Conservation (phyloP, 2,888 invertebrate species). For the Chloroclysta siterata region DNA sequence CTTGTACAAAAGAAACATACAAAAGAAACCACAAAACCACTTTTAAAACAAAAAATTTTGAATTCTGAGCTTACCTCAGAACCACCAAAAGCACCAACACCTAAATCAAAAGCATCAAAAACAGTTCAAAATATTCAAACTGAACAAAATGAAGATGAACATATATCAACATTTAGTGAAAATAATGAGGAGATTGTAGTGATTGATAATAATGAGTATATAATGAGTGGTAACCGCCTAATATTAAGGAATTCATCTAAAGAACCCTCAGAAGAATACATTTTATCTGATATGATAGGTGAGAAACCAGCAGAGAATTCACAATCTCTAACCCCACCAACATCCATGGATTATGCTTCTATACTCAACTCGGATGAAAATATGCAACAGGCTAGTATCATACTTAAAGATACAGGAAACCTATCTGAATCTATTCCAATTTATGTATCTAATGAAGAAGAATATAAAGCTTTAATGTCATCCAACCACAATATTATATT, state of each 20-base stretch:
- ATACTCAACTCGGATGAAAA: constrained; percentile 53
- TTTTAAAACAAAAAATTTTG: constrained; percentile 70
- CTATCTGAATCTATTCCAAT: constrained; percentile 76
- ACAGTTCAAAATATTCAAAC: constrained; percentile 45
- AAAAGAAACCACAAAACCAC: constrained; percentile 44
- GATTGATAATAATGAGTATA: constrained; percentile 86
- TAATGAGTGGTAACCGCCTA: constrained; percentile 74
- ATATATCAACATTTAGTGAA: constrained; percentile 43
- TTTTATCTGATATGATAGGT: constrained; percentile 58
- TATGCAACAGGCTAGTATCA: constrained; percentile 56
- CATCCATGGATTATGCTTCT: constrained; percentile 62
- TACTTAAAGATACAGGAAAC: constrained; percentile 62
- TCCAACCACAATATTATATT: constrained; percentile 77
- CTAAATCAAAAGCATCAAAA: constrained; percentile 42
- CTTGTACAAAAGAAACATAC: constrained; percentile 64
- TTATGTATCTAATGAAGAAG: constrained; percentile 80
- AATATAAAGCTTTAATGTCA: constrained; percentile 77
- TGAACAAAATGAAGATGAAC: constrained; percentile 57
- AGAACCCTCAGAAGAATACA: constrained; percentile 52
- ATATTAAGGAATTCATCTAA: constrained; percentile 57
- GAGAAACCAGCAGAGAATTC: constrained; percentile 55
- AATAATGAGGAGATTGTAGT: constrained; percentile 72
- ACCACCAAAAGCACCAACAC: constrained; percentile 46
- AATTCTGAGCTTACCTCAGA: constrained; percentile 61
- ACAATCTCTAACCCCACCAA: constrained; percentile 52